Evolutionary conservation across 2,888 invertebrate species (phyloP).

Genomic region (Machimus atricapillus): DNA sequence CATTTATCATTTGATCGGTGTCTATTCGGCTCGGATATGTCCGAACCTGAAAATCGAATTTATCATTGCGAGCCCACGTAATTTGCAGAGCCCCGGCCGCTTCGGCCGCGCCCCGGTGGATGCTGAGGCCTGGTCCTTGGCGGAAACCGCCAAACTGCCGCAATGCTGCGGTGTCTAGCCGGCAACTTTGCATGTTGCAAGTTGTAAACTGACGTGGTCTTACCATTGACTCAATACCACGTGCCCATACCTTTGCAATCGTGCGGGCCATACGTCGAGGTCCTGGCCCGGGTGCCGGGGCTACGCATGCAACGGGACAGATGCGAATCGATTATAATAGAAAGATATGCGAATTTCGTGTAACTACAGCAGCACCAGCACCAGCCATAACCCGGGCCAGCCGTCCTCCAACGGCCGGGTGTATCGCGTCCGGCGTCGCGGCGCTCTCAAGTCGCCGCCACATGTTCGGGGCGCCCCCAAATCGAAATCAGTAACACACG

Average conservation of each 20-base stretch:
- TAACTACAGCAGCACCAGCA: conserved; percentile 18
- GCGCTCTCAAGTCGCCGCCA: conserved; percentile 9
- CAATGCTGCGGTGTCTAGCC: not conserved
- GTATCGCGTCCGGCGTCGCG: not conserved
- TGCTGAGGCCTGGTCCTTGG: not conserved
- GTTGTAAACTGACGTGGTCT: conserved; percentile 2
- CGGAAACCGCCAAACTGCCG: conserved; percentile 12
- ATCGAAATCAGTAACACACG: conserved; percentile 10
- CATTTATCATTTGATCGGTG: conserved; percentile 36
- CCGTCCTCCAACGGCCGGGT: not conserved
- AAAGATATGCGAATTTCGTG: conserved; percentile 36
- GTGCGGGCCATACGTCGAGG: not conserved
- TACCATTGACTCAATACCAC: conserved; percentile 10
- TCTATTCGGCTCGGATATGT: conserved; percentile 38
- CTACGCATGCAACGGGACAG: not conserved
- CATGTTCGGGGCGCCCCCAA: not conserved
- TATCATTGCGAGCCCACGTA: conserved; percentile 36
- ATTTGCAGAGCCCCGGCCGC: not conserved
- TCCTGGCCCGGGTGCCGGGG: not conserved
- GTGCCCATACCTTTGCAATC: not conserved
- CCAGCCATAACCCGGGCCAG: not conserved
- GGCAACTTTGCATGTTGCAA: not conserved
- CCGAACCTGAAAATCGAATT: conserved; percentile 38
- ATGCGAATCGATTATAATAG: conserved; percentile 1
- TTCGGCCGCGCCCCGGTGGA: conserved; percentile 6